These are phyloP conservation scores for Athene cunicularia DNA, from an alignment of 2,113 vertebrate genomes.

Conservation along the genomic window DNA sequence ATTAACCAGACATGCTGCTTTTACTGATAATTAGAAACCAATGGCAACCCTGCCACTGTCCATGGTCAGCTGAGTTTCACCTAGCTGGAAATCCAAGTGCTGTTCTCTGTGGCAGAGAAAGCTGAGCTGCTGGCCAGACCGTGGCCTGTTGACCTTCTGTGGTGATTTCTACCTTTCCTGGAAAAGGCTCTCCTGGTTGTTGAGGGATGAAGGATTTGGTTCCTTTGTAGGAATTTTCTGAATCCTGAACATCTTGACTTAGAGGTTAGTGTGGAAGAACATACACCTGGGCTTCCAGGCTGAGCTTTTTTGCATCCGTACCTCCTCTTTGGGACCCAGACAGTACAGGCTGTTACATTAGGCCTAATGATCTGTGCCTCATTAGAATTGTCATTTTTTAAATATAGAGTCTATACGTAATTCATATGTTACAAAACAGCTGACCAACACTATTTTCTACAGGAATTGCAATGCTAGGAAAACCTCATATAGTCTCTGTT, in stretches of 20 bases:
- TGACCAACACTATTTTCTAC: neutral
- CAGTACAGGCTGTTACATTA: neutral
- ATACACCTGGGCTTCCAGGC: neutral
- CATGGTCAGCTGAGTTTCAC: neutral
- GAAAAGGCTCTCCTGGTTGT: neutral
- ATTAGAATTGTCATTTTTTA: rapidly evolving
- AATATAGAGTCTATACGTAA: neutral
- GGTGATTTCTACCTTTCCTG: neutral
- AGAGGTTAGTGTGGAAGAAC: neutral
- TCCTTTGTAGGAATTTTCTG: neutral
- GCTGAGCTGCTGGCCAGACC: neutral
- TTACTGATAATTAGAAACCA: neutral
- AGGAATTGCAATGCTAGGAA: neutral
- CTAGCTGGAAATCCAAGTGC: neutral
- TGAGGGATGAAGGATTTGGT: neutral
- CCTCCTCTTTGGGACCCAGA: neutral
- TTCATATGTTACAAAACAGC: neutral
- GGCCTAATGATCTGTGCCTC: neutral
- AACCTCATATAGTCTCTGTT: neutral
- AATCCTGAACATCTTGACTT: neutral
- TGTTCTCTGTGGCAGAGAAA: neutral
- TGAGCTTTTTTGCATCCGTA: neutral
- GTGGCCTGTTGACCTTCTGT: neutral
- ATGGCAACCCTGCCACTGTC: neutral
- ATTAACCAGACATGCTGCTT: neutral